A percentile compares a stretch with the other conserved stretches of the same genome.
Evolutionary conservation across 2,113 vertebrate species (phyloP).

Genomic region (Pterocles burchelli): DNA sequence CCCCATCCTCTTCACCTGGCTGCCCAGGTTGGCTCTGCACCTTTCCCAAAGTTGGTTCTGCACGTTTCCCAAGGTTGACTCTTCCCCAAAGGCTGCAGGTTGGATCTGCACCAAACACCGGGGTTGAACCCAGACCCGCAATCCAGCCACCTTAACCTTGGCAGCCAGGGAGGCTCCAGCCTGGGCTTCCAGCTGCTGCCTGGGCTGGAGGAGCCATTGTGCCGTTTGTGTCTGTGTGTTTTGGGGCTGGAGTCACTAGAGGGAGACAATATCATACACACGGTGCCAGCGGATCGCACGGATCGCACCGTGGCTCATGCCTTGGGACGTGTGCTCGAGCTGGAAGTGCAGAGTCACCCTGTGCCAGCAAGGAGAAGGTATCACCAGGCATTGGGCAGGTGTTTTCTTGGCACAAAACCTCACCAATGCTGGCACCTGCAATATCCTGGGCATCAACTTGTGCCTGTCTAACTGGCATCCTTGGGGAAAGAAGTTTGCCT

Average conservation of each 20-base stretch:
- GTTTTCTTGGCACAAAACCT: neutral
- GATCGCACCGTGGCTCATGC: rapidly evolving
- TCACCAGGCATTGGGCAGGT: rapidly evolving
- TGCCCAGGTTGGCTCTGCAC: rapidly evolving
- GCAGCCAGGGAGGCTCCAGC: neutral
- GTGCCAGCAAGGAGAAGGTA: neutral
- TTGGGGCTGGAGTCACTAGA: constrained; percentile 1
- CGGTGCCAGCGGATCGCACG: rapidly evolving
- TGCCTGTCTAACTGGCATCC: neutral
- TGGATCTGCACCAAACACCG: neutral
- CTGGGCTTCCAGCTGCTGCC: neutral
- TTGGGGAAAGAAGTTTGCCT: neutral
- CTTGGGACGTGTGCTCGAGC: neutral
- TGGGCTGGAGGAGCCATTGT: neutral
- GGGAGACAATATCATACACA: neutral
- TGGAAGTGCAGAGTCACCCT: neutral
- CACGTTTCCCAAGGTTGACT: rapidly evolving
- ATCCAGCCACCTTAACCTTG: rapidly evolving
- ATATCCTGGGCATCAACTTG: too few relatives aligned
- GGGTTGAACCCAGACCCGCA: neutral
- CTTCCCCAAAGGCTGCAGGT: neutral
- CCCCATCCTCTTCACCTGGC: too few relatives aligned
- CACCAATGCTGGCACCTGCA: neutral
- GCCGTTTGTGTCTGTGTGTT: neutral
- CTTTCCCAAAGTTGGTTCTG: neutral